phyloP scores from a whole-genome alignment of 2,797 vertebrate genomes.

The Adrianichthys oophorus region DNA sequence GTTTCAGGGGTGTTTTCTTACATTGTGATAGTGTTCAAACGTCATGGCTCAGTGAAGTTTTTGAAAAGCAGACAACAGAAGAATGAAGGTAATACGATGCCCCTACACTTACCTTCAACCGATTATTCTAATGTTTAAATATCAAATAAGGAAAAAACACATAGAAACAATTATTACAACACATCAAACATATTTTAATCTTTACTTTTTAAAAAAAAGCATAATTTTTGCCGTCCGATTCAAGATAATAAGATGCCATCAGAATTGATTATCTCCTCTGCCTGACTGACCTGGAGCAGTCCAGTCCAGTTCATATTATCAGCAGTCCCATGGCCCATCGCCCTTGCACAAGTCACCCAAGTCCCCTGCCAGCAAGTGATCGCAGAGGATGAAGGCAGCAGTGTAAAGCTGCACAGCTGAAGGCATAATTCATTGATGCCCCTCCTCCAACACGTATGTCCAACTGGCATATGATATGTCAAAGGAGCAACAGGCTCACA shows the following conservation, averaged over 20 bases:
- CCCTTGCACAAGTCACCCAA: conserved; percentile 51
- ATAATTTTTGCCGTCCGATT: background rate
- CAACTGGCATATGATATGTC: conserved; percentile 21
- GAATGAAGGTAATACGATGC: conserved; percentile 45
- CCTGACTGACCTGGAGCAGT: conserved; percentile 76
- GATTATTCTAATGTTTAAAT: conserved; percentile 26
- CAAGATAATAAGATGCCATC: conserved; percentile 16
- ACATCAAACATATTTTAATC: background rate
- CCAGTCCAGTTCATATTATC: conserved; percentile 72
- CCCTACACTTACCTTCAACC: conserved; percentile 23
- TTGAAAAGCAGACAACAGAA: conserved; percentile 41
- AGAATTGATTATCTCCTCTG: conserved; percentile 19
- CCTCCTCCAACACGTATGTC: conserved; percentile 58
- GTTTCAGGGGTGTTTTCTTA: conserved; percentile 10
- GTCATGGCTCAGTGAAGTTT: conserved; percentile 37
- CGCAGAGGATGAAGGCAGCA: conserved; percentile 19
- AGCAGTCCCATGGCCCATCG: conserved; percentile 66
- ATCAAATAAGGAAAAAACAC: background rate
- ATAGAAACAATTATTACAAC: conserved; percentile 12
- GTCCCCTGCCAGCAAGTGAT: conserved; percentile 44
- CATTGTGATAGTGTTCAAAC: conserved; percentile 31
- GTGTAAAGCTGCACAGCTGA: conserved; percentile 53
- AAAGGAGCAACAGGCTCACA: conserved; percentile 48
- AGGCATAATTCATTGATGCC: conserved; percentile 46
- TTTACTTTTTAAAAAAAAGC: background rate